phyloP scores from a whole-genome alignment of 1,140 invertebrate species.

The Drosophila guanche region DNA sequence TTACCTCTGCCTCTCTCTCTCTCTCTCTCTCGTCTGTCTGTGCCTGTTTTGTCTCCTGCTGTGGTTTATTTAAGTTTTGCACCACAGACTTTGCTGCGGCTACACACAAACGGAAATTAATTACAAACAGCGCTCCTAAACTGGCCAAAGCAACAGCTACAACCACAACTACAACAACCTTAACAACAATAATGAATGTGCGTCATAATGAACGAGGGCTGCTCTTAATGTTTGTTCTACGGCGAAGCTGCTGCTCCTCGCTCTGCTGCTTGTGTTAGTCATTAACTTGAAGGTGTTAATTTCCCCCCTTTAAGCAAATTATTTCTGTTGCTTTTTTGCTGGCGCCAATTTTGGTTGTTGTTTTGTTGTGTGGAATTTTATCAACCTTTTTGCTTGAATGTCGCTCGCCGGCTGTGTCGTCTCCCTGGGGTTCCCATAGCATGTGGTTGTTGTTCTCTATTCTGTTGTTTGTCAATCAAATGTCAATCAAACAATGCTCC shows the following conservation, averaged over 20 bases:
- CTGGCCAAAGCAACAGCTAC: conserved; percentile 47
- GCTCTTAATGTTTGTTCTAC: conserved; percentile 38
- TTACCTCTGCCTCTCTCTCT: not conserved
- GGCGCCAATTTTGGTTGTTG: conserved; percentile 50
- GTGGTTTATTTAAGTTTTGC: conserved; percentile 70
- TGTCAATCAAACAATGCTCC: conserved; percentile 78
- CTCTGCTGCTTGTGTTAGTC: conserved; percentile 37
- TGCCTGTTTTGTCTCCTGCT: conserved; percentile 48
- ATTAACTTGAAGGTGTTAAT: conserved; percentile 73
- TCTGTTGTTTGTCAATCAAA: conserved; percentile 70
- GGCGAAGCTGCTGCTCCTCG: conserved; percentile 15
- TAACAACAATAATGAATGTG: conserved; percentile 67
- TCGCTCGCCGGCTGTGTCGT: conserved; percentile 6
- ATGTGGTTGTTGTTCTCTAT: conserved; percentile 15
- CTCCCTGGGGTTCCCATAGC: conserved; percentile 41
- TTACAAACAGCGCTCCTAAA: conserved; percentile 77
- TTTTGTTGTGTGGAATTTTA: conserved; percentile 59
- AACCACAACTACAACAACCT: conserved; percentile 36
- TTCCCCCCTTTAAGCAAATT: conserved; percentile 54
- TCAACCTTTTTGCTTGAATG: conserved; percentile 48
- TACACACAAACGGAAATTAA: conserved; percentile 80
- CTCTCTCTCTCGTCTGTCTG: not conserved
- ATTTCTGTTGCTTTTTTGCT: conserved; percentile 34
- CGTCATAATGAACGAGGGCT: conserved; percentile 72
- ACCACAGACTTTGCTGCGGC: conserved; percentile 67